Percentiles rank a stretch among this genome's conserved stretches.
Evolutionary conservation across 2,888 invertebrate genomes (phyloP).

Genomic region (Lamproptera curius): DNA sequence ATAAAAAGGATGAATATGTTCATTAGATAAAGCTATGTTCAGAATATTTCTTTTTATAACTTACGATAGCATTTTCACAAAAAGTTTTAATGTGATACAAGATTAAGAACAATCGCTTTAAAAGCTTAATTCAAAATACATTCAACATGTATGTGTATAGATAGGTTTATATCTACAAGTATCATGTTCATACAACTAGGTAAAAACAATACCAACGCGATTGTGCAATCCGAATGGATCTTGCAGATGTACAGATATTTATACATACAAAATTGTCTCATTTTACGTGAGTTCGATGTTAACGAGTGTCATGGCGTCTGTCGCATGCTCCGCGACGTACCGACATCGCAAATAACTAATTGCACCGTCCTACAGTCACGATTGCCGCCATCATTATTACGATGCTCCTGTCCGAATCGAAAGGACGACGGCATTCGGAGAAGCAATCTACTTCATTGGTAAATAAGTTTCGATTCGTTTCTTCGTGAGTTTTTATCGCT

Average conservation of each 20-base stretch:
- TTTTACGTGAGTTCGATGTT: constrained; percentile 40
- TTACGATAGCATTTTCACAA: too few species aligned
- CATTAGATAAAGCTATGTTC: too few species aligned
- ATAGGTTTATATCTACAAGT: too few species aligned
- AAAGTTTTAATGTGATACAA: too few species aligned
- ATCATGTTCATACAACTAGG: too few species aligned
- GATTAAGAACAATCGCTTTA: too few species aligned
- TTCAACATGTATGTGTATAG: too few species aligned
- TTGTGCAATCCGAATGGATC: constrained; percentile 16
- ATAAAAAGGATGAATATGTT: too few species aligned
- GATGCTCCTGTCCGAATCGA: constrained; percentile 30
- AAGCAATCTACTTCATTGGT: constrained; percentile 14
- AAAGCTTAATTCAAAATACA: too few species aligned
- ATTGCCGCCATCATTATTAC: constrained; percentile 29
- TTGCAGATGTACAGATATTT: constrained; percentile 25
- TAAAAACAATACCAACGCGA: too few species aligned
- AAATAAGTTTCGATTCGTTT: constrained; percentile 12
- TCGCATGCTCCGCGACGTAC: constrained; percentile 36
- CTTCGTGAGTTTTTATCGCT: constrained; percentile 22
- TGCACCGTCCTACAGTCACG: constrained; percentile 40
- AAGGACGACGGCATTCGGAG: constrained; percentile 17
- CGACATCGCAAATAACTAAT: constrained; percentile 42
- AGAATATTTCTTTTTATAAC: too few species aligned
- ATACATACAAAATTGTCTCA: constrained; percentile 35
- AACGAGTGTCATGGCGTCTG: constrained; percentile 34